Base-by-base conservation (phyloP, 2,113 vertebrate species). In the Gadus macrocephalus region DNA sequence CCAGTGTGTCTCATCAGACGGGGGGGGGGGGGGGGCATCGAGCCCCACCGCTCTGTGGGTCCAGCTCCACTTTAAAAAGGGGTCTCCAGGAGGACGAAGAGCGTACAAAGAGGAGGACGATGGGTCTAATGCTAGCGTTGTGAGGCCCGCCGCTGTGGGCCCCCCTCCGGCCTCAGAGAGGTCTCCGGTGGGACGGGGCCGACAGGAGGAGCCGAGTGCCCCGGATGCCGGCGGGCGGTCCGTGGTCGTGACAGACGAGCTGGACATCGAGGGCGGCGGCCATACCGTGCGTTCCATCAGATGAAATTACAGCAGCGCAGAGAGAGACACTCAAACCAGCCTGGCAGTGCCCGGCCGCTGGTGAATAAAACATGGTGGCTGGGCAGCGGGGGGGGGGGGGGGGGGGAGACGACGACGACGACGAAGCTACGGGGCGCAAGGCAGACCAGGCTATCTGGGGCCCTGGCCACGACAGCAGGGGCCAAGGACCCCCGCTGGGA, bases 291-390 rank as follows among this genome's bases (percentile, higher is more conserved):
- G 74, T 75, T 85, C 81, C 83, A 78, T 87, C 86, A 89, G 90
- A 92, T 93, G 89, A 89, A 93, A 93, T 92, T 92, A 89, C 90
- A 93, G 88, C 88, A 81, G 15, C 7, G 60, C 58, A 8, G 68
- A 87, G 68, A 87, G 83, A 80, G 81, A 86, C 78, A 89, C 81
- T 73, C 77, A 85, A 68, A 90, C 87, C 89, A 81, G 78, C 81
- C 86, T 90, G 90, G 91, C 86, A 89, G 68, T 86, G 86, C 88
- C 91, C 82, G 66, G 74, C 74, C 69, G 14, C 64, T 71, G 5
- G 86, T 92, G 85, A 92, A 92, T 92, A 89, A 92, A 92, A 91
- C 90, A 92, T 91, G 73, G 75, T 8, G 68, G 68, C 9, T 55
- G 70, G 71, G 79, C 56, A 69, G 64, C 12, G 8, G 2, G 8